A percentile compares a stretch with the other conserved stretches of the same genome.
These are phyloP conservation scores for Cantharis rufa DNA, from an alignment of 2,888 invertebrate species.

Conservation along the genomic window DNA sequence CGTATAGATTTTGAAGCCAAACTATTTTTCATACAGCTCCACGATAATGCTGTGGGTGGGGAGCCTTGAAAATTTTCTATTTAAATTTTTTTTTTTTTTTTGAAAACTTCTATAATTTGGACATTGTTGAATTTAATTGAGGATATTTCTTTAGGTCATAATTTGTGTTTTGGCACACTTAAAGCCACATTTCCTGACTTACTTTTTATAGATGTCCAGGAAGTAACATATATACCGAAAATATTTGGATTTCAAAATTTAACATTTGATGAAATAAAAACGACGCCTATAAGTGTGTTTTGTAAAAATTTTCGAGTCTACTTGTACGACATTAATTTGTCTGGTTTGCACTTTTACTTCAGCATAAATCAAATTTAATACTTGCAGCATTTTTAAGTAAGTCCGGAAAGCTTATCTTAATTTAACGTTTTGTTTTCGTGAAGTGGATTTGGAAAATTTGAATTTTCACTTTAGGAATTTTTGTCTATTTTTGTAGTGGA, in stretches of 20 bases:
- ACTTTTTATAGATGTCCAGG: constrained; percentile 27
- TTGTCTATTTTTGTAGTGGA: neutral
- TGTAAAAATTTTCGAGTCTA: neutral
- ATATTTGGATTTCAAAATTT: neutral
- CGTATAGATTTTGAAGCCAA: neutral
- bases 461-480: neutral
- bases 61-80: neutral
- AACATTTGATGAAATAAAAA: constrained; percentile 13
- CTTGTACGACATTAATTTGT: neutral
- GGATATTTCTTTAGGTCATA: constrained; percentile 3
- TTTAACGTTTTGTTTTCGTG: neutral
- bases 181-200: constrained; percentile 17
- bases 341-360: neutral
- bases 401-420: neutral
- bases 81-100: neutral
- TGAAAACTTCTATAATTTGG: neutral
- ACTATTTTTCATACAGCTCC: neutral
- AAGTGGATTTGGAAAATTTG: neutral
- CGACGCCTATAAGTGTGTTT: neutral
- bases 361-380: constrained; percentile 5
- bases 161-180: constrained; percentile 20
- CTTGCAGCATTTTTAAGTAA: neutral
- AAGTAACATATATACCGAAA: constrained; percentile 2
- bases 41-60: neutral
- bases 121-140: neutral